These are phyloP conservation scores for Larimichthys crocea DNA, from an alignment of 2,113 vertebrate species.

Conservation along the genomic window DNA sequence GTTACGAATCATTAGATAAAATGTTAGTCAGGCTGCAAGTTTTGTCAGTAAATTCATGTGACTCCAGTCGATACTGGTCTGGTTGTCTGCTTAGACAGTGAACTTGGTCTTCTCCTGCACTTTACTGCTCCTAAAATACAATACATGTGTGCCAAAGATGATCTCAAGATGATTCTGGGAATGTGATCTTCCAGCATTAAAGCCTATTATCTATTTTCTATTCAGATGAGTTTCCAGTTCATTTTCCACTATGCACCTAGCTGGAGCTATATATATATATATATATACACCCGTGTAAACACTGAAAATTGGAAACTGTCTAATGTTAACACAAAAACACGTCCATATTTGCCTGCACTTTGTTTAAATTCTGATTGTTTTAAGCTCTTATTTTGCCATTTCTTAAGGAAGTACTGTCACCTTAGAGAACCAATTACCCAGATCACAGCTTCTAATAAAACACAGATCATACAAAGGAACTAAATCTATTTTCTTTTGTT, in stretches of 20 bases:
- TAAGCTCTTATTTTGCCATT: not conserved
- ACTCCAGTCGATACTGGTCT: not conserved
- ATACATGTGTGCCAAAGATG: not conserved
- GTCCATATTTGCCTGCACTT: not conserved
- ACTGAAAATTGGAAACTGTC: not conserved
- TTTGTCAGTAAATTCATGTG: not conserved
- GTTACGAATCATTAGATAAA: not conserved
- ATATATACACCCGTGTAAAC: too few species aligned
- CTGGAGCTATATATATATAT: not conserved
- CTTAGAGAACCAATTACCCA: constrained; percentile 38
- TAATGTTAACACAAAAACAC: not conserved
- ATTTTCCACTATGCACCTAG: not conserved
- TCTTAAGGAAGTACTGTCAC: not conserved
- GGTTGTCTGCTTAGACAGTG: not conserved
- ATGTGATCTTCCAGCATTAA: not conserved
- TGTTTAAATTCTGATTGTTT: not conserved
- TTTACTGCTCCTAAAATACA: not conserved
- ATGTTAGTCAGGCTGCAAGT: not conserved
- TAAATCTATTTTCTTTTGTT: constrained; percentile 56
- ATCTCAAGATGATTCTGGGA: not conserved
- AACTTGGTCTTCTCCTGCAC: not conserved
- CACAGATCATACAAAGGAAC: constrained; percentile 7
- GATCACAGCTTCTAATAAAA: not conserved
- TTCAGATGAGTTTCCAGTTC: not conserved
- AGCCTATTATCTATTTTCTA: not conserved